phyloP scores from a whole-genome alignment of 2,113 vertebrate species.

The Scopus umbretta region DNA sequence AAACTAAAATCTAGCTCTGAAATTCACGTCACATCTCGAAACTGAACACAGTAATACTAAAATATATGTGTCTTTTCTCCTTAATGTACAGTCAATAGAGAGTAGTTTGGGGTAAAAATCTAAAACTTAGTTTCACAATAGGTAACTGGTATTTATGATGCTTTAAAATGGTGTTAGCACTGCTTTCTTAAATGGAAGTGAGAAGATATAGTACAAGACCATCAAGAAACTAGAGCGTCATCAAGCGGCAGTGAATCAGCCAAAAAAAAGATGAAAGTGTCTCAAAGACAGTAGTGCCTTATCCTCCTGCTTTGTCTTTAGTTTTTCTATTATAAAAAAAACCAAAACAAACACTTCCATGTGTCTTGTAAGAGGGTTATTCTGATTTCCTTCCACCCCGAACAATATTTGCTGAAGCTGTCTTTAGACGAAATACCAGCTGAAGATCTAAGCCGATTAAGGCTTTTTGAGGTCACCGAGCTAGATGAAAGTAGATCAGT shows the following conservation, averaged over 20 bases:
- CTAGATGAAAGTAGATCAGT: constrained; percentile 28
- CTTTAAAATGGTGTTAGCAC: background rate
- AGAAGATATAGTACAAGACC: background rate
- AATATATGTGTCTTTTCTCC: background rate
- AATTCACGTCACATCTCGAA: background rate
- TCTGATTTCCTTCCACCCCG: background rate
- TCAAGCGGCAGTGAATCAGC: background rate
- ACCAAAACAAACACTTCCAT: background rate
- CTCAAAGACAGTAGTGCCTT: background rate
- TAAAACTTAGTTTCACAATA: background rate
- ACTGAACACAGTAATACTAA: background rate
- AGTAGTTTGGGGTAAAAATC: background rate
- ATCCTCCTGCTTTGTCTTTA: background rate
- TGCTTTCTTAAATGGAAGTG: background rate
- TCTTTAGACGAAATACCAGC: constrained; percentile 35
- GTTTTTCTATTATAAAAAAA: background rate
- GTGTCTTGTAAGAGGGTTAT: background rate
- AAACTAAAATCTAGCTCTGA: background rate
- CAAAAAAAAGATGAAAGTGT: background rate
- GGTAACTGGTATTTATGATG: background rate
- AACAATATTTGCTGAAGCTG: background rate
- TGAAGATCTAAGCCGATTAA: constrained; percentile 63
- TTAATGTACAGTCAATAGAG: background rate
- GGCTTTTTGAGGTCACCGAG: constrained; percentile 53
- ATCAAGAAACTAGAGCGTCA: background rate